Percentiles rank a stretch among this genome's conserved stretches.
phyloP scores from a whole-genome alignment of 53 echinoderm and acorn worm species.

The Glandiceps talaboti region DNA sequence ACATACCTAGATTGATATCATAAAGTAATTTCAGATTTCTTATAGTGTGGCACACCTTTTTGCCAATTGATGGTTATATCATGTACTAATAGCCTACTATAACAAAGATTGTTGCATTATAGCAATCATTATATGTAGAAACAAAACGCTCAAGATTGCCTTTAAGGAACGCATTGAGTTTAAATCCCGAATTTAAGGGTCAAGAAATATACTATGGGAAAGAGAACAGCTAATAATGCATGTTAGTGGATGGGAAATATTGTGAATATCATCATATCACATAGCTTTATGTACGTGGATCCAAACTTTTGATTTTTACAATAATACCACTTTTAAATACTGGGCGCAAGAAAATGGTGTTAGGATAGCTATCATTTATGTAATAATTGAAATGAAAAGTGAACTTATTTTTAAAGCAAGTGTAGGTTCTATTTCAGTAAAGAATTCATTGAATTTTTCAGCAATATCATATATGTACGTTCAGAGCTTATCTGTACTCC shows the following conservation, averaged over 20 bases:
- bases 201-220: background rate
- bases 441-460: slow-evolving; percentile 1
- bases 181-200: too few relatives aligned
- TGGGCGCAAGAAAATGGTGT: background rate
- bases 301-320: background rate
- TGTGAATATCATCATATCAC: background rate
- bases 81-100: too few relatives aligned
- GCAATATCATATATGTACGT: background rate
- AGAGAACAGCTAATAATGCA: slow-evolving; percentile 1
- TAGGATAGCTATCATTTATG: background rate
- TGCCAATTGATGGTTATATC: too few relatives aligned
- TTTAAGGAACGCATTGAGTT: too few relatives aligned
- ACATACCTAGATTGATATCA: too few relatives aligned
- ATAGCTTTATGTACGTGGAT: background rate
- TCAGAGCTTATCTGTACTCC: background rate
- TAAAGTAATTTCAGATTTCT: too few relatives aligned
- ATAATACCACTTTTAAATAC: background rate
- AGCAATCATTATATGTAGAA: too few relatives aligned
- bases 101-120: too few relatives aligned
- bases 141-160: too few relatives aligned
- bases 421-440: slow-evolving; percentile 3
- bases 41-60: too few relatives aligned
- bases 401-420: background rate
- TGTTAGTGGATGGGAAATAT: background rate
- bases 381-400: background rate